phyloP scores from a whole-genome alignment of 2,888 invertebrate genomes.

The Ctenicera cuprea region DNA sequence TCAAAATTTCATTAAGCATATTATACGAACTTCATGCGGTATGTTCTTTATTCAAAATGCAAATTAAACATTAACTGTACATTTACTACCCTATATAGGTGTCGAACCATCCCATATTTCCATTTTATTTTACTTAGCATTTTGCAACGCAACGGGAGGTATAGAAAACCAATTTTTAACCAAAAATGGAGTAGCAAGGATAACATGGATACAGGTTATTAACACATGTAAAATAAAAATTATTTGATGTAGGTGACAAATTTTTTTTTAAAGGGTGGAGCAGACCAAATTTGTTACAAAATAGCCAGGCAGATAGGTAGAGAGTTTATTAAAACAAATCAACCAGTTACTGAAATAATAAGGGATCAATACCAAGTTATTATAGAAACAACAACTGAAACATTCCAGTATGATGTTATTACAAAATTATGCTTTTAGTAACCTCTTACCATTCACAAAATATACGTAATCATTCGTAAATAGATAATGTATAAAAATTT shows the following conservation, averaged over 20 bases:
- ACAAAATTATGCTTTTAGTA: too few relatives aligned
- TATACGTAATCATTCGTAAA: too few relatives aligned
- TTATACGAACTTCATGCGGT: conserved; percentile 61
- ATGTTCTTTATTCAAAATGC: too few relatives aligned
- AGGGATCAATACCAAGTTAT: conserved; percentile 48
- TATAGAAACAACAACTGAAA: conserved; percentile 53
- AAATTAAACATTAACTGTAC: too few relatives aligned
- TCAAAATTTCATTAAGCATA: conserved; percentile 55
- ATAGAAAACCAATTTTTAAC: conserved; percentile 54
- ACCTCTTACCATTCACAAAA: too few relatives aligned
- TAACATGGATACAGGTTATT: conserved; percentile 38
- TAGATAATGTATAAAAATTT: too few relatives aligned
- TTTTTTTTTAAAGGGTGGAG: conserved; percentile 58
- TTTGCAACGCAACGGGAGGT: conserved; percentile 62
- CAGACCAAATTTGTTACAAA: conserved; percentile 57
- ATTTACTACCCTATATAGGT: conserved; percentile 56
- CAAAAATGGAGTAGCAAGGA: background rate
- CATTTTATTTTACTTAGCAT: conserved; percentile 62
- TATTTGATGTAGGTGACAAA: background rate
- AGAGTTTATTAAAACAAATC: conserved; percentile 51
- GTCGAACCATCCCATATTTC: conserved; percentile 59
- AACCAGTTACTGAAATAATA: conserved; percentile 56
- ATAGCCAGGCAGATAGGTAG: conserved; percentile 54
- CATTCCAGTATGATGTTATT: conserved; percentile 56
- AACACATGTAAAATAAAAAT: background rate